These are phyloP conservation scores for Alectura lathami DNA, from an alignment of 2,113 vertebrate species.

Conservation along the genomic window DNA sequence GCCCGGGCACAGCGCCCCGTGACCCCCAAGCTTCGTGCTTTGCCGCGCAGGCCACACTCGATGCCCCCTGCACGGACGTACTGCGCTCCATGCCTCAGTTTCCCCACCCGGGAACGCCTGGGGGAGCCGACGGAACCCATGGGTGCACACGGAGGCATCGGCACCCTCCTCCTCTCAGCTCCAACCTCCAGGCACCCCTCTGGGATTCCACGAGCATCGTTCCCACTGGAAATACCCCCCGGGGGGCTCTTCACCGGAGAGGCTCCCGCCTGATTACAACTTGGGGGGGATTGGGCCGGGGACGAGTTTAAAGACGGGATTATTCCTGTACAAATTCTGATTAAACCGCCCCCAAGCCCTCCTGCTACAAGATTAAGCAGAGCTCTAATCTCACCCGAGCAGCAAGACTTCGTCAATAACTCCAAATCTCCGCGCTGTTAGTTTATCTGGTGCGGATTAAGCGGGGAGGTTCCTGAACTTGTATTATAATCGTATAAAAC, in stretches of 20 bases:
- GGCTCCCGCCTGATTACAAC: constrained; percentile 3
- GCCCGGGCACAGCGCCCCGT: background rate
- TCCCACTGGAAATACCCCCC: background rate
- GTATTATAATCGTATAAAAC: background rate
- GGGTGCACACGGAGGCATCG: fast-evolving
- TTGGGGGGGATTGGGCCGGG: constrained; percentile 51
- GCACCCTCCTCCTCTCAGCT: background rate
- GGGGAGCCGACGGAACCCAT: too few relatives aligned
- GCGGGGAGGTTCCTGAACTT: constrained; percentile 14
- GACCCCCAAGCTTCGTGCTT: background rate
- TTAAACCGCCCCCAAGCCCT: constrained; percentile 65
- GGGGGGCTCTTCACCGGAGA: background rate
- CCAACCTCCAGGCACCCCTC: background rate
- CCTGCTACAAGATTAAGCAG: constrained; percentile 39
- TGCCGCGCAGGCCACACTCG: background rate
- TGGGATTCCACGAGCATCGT: background rate
- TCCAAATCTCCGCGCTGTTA: constrained; percentile 60
- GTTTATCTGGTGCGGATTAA: constrained; percentile 68
- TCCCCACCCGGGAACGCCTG: background rate
- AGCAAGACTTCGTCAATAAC: constrained; percentile 62
- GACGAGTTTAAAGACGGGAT: constrained; percentile 65
- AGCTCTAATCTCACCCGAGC: constrained; percentile 61
- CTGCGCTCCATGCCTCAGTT: background rate
- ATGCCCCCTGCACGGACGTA: too few relatives aligned
- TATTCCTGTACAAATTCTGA: constrained; percentile 74